Evolutionary conservation across 1,140 invertebrate species (phyloP), one percentile per base, ranked within the genome.

Genomic region (Pogonus chalceus): DNA sequence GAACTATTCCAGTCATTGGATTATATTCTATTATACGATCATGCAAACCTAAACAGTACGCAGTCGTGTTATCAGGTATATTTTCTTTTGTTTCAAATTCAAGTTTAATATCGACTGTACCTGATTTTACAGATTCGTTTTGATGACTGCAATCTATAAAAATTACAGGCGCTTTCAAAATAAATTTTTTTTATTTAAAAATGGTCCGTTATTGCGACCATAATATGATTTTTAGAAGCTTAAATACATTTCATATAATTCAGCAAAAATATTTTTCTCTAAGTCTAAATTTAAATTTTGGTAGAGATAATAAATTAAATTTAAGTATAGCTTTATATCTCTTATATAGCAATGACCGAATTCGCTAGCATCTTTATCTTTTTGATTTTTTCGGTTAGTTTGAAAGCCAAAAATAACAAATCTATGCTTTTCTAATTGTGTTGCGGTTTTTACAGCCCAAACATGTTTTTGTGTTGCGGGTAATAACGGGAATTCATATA

Each of bases 401-500:
- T 66, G 59, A 55, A 61, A 60, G 39, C 43, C 56, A 12, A 64
- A 26, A 9, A 65, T 58, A 1, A 62, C 54, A 54, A 52, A 65
- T 46, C 62, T 54, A 16, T 63, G 65, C 55, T 57, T 60, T 52
- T 60, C 58, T 2, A 62, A 2, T 22, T 57, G 49, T 1, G 43
- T 56, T 1, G 56, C 53, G 1, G 56, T 60, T 58, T 61, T 62
- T 1, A 63, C 54, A n/a, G 56, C 48, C 65, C 65, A 65, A 2
- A 59, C 47, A 50, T 60, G 26, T 31, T 31, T 31, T 7, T 4
- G 14, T 31, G 58, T 51, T 14, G 22, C 16, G 12, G 64, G 60
- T 7, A 69, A 35, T 10, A 52, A 18, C 31, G 62, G 60, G 62
- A 64, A 63, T 48, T 68, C 59, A 51, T 65, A 62, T 9, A 65